Evolutionary conservation across 2,888 invertebrate species (phyloP), one percentile per base, ranked within the genome.

Genomic region (Cabera pusaria): DNA sequence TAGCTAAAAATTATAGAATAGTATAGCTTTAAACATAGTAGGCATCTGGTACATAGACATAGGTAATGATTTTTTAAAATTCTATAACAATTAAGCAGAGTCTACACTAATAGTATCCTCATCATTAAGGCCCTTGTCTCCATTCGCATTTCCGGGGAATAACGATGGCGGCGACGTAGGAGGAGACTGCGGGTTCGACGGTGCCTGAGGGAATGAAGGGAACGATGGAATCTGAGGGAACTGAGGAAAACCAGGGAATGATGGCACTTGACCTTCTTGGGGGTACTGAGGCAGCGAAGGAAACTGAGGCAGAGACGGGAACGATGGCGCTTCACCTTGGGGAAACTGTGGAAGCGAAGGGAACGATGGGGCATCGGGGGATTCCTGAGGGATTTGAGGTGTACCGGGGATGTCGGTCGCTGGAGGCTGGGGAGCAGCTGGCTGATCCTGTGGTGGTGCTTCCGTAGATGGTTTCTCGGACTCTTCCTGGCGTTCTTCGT

Each of bases 71-170:
- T n/a, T n/a, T n/a, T n/a, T n/a, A n/a, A n/a, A n/a, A n/a, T n/a
- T n/a, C n/a, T n/a, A n/a, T n/a, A n/a, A n/a, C n/a, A n/a, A n/a
- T 64, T 70, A 79, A 36, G 86, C 87, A 35, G 87, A 79, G 39
- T 88, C 88, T 27, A 88, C 76, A n/a, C 87, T 70, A 58, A 88
- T 53, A 6, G 87, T 79, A 34, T 88, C 88, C 66, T 84, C 87
- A 12, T 87, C 84, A 39, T 78, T 85, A 1, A 84, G 33, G 7
- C 78, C 73, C 48, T 65, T 64, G 40, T 75, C 72, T n/a, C 60
- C 64, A 19, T 58, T 65, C 11, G 44, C 50, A 1, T 59, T 61
- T 6, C 66, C 66, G 1, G 83, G 81, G 38, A 71, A 76, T 17
- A 56, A 64, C 3, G 73, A 31, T 2, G 82, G 70, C 1, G 79